phyloP scores from a whole-genome alignment of 2,888 invertebrate species.

The Eupithecia vulgata region DNA sequence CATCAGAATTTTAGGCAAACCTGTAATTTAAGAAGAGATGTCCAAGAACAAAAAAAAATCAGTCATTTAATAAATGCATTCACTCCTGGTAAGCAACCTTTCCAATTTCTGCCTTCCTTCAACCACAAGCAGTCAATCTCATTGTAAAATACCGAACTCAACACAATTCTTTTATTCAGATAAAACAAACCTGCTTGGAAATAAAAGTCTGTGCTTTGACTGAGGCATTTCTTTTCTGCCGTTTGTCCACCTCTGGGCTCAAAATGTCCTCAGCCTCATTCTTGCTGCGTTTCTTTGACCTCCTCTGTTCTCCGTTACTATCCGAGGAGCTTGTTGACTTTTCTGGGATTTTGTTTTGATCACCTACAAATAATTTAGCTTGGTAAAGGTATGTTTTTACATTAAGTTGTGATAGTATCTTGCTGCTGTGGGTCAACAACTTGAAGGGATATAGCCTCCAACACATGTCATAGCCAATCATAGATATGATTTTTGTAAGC shows the following conservation, averaged over 20 bases:
- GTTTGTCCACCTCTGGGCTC: constrained; percentile 74
- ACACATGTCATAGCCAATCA: background rate
- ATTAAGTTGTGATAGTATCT: background rate
- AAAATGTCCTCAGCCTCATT: constrained; percentile 71
- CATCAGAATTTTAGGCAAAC: background rate
- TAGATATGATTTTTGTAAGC: too few species aligned
- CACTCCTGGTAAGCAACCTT: background rate
- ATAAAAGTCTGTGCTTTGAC: constrained; percentile 75
- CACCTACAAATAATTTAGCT: constrained; percentile 52
- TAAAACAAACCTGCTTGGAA: constrained; percentile 64
- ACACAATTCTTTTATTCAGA: background rate
- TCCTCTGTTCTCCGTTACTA: constrained; percentile 48
- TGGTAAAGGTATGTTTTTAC: background rate
- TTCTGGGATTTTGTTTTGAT: constrained; percentile 50
- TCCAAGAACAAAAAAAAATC: background rate
- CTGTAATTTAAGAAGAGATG: background rate
- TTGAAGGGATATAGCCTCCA: background rate
- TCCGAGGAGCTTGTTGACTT: constrained; percentile 44
- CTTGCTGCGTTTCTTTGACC: constrained; percentile 73
- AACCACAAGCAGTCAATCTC: background rate
- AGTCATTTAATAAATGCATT: background rate
- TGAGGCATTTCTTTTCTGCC: constrained; percentile 74
- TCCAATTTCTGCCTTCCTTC: background rate
- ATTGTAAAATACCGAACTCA: background rate
- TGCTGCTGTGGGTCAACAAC: background rate